Conservation (phyloP, 2,113 vertebrate genomes). For the Xyliphius kryptos region DNA sequence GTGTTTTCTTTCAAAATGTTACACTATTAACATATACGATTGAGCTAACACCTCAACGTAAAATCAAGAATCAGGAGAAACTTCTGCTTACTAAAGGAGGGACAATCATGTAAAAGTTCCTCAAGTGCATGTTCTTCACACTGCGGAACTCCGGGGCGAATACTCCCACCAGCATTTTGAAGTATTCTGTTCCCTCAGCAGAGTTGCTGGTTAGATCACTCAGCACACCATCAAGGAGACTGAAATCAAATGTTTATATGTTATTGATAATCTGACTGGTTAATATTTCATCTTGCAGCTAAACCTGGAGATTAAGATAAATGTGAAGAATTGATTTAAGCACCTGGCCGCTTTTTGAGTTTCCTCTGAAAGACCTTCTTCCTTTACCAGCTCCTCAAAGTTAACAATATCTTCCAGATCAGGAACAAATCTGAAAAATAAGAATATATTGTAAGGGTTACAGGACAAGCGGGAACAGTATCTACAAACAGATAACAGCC, state of each 20-base stretch:
- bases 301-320: too few species aligned
- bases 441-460: too few species aligned
- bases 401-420: conserved; percentile 98
- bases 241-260: conserved; percentile 28
- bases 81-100: conserved; percentile 88
- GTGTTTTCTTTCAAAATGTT: too few species aligned
- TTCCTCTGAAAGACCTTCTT: conserved; percentile 90
- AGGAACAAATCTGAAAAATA: conserved; percentile 89
- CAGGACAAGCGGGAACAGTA: too few species aligned
- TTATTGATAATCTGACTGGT: neutral
- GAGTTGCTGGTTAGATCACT: conserved; percentile 88
- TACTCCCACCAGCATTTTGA: conserved; percentile 95
- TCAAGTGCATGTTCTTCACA: conserved; percentile 90
- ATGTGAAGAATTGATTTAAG: neutral
- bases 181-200: conserved; percentile 94
- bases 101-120: conserved; percentile 97
- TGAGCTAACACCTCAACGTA: too few species aligned
- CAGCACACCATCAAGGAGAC: conserved; percentile 81
- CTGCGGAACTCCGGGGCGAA: conserved; percentile 95
- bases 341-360: conserved; percentile 88
- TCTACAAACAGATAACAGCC: too few species aligned
- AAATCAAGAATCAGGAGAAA: too few species aligned
- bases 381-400: conserved; percentile 97
- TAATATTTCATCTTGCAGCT: too few species aligned
- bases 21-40: too few species aligned